phyloP scores from a whole-genome alignment of 2,888 invertebrate species.

The Pharmacophagus antenor region DNA sequence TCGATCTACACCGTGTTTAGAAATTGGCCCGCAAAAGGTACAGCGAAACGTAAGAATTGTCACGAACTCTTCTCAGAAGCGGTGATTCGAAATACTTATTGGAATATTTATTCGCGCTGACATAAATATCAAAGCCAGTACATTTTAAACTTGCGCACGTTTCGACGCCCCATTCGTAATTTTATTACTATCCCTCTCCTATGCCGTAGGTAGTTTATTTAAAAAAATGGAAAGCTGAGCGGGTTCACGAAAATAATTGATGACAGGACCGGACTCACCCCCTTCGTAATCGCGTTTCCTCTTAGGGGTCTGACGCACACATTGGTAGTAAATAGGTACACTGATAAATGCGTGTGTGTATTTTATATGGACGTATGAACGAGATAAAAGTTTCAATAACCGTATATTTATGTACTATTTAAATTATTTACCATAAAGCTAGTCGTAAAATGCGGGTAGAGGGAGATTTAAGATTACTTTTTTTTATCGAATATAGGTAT shows the following conservation, averaged over 20 bases:
- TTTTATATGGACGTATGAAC: not conserved
- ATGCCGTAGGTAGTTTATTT: constrained; percentile 64
- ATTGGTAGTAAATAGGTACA: constrained; percentile 6
- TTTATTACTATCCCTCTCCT: constrained; percentile 64
- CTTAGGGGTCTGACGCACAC: constrained; percentile 31
- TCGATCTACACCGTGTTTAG: constrained; percentile 44
- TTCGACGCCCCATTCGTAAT: constrained; percentile 53
- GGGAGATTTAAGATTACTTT: not conserved
- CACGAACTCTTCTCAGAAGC: constrained; percentile 54
- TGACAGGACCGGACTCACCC: constrained; percentile 63
- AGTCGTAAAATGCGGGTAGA: no score
- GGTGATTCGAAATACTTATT: constrained; percentile 43
- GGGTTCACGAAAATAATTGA: constrained; percentile 72
- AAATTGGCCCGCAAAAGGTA: constrained; percentile 40
- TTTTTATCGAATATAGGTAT: no score
- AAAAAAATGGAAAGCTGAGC: constrained; percentile 72
- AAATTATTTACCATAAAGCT: no score
- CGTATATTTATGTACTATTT: not conserved
- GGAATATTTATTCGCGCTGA: constrained; percentile 31
- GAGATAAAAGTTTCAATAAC: not conserved
- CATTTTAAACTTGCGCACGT: constrained; percentile 12
- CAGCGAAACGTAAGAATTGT: constrained; percentile 43
- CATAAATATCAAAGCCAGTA: constrained; percentile 26
- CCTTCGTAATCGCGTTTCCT: constrained; percentile 62
- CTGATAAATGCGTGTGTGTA: not conserved